Percentiles rank a stretch among this genome's conserved stretches.
Conservation (phyloP, 2,888 invertebrate species). For the Urechis unicinctus region DNA sequence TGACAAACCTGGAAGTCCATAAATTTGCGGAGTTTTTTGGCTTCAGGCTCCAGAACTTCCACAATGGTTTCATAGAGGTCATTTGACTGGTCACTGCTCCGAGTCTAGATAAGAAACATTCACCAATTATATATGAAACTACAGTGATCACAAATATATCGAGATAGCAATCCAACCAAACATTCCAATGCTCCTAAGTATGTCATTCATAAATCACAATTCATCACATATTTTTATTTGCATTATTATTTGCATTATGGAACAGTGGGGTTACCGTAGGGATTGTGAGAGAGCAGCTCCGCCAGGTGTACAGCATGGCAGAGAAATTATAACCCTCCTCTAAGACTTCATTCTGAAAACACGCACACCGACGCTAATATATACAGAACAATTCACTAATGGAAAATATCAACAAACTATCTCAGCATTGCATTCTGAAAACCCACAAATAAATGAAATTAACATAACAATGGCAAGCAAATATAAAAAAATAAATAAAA, state of each 20-base stretch:
- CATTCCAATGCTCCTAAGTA: too few species aligned
- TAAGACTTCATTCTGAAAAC: constrained; percentile 82
- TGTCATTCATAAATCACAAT: too few species aligned
- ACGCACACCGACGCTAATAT: too few species aligned
- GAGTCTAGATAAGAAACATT: constrained; percentile 64
- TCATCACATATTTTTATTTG: too few species aligned
- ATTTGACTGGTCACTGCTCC: constrained; percentile 93
- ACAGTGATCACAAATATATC: background rate
- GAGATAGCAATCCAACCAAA: background rate
- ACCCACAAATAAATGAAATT: too few species aligned
- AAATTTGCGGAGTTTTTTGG: constrained; percentile 86
- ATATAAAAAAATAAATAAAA: constrained; percentile 2
- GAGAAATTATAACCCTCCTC: constrained; percentile 94
- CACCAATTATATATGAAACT: constrained; percentile 5
- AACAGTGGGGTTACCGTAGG: constrained; percentile 54
- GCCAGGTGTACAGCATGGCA: constrained; percentile 95
- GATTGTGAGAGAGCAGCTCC: constrained; percentile 93
- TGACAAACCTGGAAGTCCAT: constrained; percentile 86
- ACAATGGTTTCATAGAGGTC: constrained; percentile 94
- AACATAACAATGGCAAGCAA: too few species aligned
- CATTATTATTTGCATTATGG: background rate
- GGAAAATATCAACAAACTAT: too few species aligned
- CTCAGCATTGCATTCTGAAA: too few species aligned
- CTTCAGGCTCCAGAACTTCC: constrained; percentile 91
- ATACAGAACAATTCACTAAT: too few species aligned